Conservation (phyloP, 1,140 invertebrate species). For the Drosophila novamexicana region DNA sequence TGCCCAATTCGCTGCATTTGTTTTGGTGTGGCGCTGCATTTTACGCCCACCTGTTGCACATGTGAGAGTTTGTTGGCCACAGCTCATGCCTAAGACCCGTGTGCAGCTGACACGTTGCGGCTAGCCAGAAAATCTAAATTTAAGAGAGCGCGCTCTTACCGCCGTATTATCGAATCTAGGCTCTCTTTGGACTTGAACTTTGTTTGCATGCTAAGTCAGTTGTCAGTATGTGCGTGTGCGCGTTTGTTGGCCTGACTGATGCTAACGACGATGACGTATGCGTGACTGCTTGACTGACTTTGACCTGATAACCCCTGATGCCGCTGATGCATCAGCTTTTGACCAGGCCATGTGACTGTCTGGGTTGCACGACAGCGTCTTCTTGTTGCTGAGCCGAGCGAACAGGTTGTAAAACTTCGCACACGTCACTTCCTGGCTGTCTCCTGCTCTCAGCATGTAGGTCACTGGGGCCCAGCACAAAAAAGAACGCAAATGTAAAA, state of each 20-base stretch:
- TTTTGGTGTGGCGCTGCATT: too few species aligned
- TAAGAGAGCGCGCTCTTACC: too few species aligned
- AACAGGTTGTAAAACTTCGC: constrained; percentile 17
- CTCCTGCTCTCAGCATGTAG: constrained; percentile 20
- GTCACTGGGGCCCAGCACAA: constrained; percentile 27
- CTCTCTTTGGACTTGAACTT: too few species aligned
- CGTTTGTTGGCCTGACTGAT: not conserved
- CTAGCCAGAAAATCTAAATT: too few species aligned
- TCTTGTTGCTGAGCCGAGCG: not conserved
- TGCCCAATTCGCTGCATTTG: too few species aligned
- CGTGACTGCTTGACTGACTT: constrained; percentile 9
- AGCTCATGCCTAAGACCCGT: too few species aligned
- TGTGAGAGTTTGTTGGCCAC: too few species aligned
- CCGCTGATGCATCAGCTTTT: not conserved
- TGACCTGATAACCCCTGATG: constrained; percentile 26
- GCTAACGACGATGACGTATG: constrained; percentile 9
- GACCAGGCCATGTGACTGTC: constrained; percentile 1
- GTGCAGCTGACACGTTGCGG: too few species aligned
- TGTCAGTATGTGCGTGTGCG: too few species aligned
- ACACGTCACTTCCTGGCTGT: not conserved
- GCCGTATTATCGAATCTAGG: too few species aligned
- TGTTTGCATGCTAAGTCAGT: too few species aligned
- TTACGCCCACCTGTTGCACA: too few species aligned
- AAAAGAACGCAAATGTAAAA: not conserved
- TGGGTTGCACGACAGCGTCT: not conserved